Percentiles rank a stretch among this genome's conserved stretches.
Evolutionary conservation across 2,797 vertebrate genomes (phyloP).

Genomic region (Cossypha polioptera): DNA sequence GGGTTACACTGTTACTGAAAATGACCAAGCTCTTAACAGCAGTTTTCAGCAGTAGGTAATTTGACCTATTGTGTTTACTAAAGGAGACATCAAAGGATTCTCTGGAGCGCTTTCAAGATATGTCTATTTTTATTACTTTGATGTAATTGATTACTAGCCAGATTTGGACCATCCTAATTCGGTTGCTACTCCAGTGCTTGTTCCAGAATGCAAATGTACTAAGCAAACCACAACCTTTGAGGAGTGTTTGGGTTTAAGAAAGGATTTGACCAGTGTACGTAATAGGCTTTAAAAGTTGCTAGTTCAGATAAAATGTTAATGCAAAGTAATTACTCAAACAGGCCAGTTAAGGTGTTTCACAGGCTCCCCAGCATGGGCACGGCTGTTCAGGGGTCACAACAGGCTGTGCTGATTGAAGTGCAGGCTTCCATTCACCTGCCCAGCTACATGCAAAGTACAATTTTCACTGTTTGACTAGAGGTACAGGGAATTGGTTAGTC

Average conservation of each 20-base stretch:
- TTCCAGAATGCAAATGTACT: neutral
- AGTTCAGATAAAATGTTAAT: neutral
- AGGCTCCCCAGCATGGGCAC: neutral
- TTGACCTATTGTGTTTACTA: constrained; percentile 16
- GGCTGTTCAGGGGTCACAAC: neutral
- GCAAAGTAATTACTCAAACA: neutral
- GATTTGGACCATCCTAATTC: neutral
- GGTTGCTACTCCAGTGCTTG: neutral
- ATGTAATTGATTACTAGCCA: neutral
- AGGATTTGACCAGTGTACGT: neutral
- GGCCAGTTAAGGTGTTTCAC: neutral
- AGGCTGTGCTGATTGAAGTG: neutral
- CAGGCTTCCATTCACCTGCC: neutral
- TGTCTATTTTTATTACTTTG: neutral
- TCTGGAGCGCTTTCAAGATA: neutral
- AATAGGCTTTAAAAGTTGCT: neutral
- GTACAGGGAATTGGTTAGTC: neutral
- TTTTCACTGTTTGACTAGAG: neutral
- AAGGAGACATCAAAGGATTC: neutral
- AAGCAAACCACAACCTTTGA: neutral
- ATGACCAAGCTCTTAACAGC: neutral
- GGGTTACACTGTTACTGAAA: neutral
- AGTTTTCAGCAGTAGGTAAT: neutral
- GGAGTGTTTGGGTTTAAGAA: neutral
- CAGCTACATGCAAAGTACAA: neutral